phyloP scores from a whole-genome alignment of 2,797 vertebrate species.

The Etheostoma nigrum region DNA sequence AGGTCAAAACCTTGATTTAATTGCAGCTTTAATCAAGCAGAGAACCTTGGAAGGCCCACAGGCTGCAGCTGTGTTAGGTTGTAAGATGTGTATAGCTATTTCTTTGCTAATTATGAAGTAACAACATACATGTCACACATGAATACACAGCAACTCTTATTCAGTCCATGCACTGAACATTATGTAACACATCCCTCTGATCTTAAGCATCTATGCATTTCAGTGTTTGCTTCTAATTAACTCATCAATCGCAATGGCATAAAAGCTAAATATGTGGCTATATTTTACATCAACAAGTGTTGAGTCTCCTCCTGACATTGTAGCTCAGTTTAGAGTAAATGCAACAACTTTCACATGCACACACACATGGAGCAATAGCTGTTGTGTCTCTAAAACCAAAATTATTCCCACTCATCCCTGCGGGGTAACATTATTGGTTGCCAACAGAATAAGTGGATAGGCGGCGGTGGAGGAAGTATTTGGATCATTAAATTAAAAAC shows the following conservation, averaged over 20 bases:
- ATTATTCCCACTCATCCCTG: background rate
- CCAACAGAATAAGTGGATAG: background rate
- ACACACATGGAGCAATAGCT: background rate
- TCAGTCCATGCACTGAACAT: background rate
- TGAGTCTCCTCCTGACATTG: background rate
- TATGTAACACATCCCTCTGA: background rate
- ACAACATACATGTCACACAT: constrained; percentile 45
- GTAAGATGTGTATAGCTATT: constrained; percentile 45
- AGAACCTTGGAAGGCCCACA: constrained; percentile 70
- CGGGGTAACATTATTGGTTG: background rate
- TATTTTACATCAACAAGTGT: background rate
- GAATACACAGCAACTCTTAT: background rate
- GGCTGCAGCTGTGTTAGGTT: constrained; percentile 57
- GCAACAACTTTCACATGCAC: background rate
- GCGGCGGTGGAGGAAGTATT: background rate
- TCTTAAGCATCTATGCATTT: background rate
- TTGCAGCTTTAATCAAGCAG: constrained; percentile 81
- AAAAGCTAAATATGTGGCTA: constrained; percentile 10
- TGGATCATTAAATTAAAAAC: no score
- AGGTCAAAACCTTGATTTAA: constrained; percentile 84
- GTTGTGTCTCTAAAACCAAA: constrained; percentile 3
- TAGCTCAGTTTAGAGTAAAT: background rate
- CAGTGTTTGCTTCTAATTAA: constrained; percentile 30
- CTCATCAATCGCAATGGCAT: background rate
- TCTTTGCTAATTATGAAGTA: constrained; percentile 55